phyloP scores from a whole-genome alignment of 2,888 invertebrate genomes.

The Athalia rosae region DNA sequence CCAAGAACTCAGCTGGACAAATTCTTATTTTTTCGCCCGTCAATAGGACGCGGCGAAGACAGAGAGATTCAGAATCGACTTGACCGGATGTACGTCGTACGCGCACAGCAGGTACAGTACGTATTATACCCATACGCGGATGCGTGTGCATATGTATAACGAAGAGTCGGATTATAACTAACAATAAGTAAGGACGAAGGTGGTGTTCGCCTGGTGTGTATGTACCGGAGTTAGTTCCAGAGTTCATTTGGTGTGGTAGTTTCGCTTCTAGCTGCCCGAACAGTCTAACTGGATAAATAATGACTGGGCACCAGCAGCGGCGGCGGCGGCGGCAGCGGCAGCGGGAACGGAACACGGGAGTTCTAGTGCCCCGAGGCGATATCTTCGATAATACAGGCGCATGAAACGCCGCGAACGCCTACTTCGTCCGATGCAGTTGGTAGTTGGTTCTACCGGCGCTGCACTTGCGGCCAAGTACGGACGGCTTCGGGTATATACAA shows the following conservation, averaged over 20 bases:
- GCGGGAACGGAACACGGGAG: neutral
- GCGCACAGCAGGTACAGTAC: neutral
- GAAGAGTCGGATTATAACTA: no score
- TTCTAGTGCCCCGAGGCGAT: constrained; percentile 25
- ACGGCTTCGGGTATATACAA: no score
- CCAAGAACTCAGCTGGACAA: no score
- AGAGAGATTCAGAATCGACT: no score
- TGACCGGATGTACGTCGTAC: no score
- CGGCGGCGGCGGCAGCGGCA: neutral
- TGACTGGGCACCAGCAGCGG: constrained; percentile 3
- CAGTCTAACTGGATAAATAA: constrained; percentile 36
- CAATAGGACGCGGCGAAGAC: no score
- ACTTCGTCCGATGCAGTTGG: constrained; percentile 27
- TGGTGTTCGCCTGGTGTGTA: constrained; percentile 20
- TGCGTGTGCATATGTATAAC: no score
- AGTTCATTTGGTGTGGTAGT: constrained; percentile 3
- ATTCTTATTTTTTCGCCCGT: no score
- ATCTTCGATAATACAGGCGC: constrained; percentile 32
- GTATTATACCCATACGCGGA: neutral
- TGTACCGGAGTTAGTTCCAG: constrained; percentile 17
- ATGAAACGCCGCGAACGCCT: constrained; percentile 19
- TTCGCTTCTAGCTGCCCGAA: neutral
- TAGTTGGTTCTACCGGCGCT: neutral
- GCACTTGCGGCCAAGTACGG: neutral
- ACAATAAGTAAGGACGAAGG: no score